Percentiles rank a stretch among this genome's conserved stretches.
Evolutionary conservation across 1,140 invertebrate species (phyloP).

Genomic region (Anastrepha obliqua): DNA sequence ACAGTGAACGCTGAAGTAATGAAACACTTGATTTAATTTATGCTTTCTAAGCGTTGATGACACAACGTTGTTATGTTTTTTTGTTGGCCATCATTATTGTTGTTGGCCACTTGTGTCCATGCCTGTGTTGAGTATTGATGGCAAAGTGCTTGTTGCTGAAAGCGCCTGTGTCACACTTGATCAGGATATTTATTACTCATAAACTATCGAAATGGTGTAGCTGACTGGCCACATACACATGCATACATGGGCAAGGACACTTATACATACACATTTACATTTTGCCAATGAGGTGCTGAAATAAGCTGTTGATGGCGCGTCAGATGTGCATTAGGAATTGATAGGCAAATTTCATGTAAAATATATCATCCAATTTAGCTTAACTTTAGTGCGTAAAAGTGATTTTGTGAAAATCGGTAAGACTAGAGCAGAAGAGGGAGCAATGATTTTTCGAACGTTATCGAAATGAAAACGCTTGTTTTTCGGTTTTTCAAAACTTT

Average conservation of each 20-base stretch:
- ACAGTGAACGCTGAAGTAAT: neutral
- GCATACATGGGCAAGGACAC: too few relatives aligned
- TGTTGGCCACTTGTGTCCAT: neutral
- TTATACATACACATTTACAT: neutral
- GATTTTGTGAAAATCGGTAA: too few relatives aligned
- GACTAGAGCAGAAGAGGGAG: too few relatives aligned
- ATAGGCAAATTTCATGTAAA: neutral
- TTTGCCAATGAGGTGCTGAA: too few relatives aligned
- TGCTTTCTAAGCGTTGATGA: constrained; percentile 1
- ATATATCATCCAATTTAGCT: neutral
- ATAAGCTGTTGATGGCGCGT: neutral
- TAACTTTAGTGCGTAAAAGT: too few relatives aligned
- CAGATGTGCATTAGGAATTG: neutral
- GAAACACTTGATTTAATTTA: constrained; percentile 18
- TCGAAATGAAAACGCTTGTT: too few relatives aligned
- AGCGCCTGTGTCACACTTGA: neutral
- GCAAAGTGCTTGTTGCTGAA: neutral
- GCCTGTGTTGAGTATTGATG: neutral
- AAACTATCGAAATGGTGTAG: neutral
- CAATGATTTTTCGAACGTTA: too few relatives aligned
- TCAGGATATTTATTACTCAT: neutral
- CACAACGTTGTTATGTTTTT: neutral
- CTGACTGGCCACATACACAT: neutral
- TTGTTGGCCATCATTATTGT: neutral
- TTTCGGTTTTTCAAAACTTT: too few relatives aligned